Conservation (phyloP, 2,888 invertebrate genomes). For the Synanthedon myopaeformis region DNA sequence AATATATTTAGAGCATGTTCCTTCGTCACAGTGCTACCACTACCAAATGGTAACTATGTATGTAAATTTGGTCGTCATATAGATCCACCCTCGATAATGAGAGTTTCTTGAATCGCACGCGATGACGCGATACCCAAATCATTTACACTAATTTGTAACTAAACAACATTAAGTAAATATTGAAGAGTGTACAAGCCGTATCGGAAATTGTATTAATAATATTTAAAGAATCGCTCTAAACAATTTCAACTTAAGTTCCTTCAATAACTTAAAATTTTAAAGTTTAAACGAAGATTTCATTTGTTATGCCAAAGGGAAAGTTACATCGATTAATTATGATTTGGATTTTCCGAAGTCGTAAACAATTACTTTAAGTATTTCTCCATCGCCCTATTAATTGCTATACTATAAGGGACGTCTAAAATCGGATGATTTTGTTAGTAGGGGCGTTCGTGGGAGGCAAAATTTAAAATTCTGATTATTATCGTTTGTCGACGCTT, state of each 20-base stretch:
- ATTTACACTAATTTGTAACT: not conserved
- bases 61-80: slow-evolving; percentile 46
- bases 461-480: slow-evolving; percentile 66
- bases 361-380: slow-evolving; percentile 39
- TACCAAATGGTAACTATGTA: slow-evolving; percentile 48
- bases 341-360: slow-evolving; percentile 28
- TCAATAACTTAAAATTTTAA: too few relatives aligned
- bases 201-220: too few relatives aligned
- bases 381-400: slow-evolving; percentile 52
- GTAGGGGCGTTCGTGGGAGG: slow-evolving; percentile 34
- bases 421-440: slow-evolving; percentile 61
- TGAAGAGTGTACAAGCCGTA: too few relatives aligned
- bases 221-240: too few relatives aligned
- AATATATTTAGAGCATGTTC: slow-evolving; percentile 65
- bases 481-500: slow-evolving; percentile 58
- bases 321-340: slow-evolving; percentile 5
- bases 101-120: not conserved
- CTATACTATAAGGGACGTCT: slow-evolving; percentile 53
- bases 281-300: not conserved
- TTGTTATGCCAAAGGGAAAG: not conserved
- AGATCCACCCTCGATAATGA: slow-evolving; percentile 34
- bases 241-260: too few relatives aligned
- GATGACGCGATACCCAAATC: not conserved
- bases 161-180: too few relatives aligned
- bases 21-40: slow-evolving; percentile 48